Conservation (phyloP, 2,797 vertebrate genomes). For the Pogoniulus pusillus region DNA sequence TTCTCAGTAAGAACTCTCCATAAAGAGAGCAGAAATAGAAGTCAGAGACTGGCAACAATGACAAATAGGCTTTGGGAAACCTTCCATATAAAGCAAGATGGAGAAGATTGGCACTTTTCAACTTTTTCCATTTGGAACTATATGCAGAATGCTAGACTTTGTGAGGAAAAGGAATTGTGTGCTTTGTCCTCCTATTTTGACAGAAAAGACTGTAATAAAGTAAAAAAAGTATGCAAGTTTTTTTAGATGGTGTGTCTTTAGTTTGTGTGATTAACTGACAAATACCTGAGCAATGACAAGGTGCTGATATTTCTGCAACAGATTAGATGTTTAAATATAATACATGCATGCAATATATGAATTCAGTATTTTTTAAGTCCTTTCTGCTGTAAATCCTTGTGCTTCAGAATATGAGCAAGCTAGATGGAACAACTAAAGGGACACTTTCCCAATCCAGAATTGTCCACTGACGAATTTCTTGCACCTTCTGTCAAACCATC, state of each 20-base stretch:
- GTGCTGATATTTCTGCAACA: not conserved
- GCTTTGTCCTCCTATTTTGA: not conserved
- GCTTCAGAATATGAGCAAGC: not conserved
- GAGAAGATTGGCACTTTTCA: not conserved
- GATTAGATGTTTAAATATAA: not conserved
- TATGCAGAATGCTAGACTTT: not conserved
- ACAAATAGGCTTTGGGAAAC: not conserved
- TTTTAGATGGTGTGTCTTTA: not conserved
- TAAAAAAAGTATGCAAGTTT: not conserved
- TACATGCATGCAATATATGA: not conserved
- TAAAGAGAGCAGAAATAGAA: conserved; percentile 23
- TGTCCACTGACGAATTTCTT: conserved; percentile 44
- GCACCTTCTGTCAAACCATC: conserved; percentile 68
- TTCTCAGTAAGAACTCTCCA: not conserved
- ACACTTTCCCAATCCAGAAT: not conserved
- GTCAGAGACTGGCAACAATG: not conserved
- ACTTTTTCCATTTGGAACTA: not conserved
- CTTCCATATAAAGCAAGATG: conserved; percentile 14
- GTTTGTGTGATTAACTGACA: not conserved
- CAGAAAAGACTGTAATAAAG: not conserved
- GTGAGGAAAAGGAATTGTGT: not conserved
- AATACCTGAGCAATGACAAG: not conserved
- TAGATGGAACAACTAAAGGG: not conserved
- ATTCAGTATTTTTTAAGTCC: not conserved
- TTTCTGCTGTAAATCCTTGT: not conserved